Conservation (phyloP, 2,888 invertebrate species). For the Pediacus dermestoides region DNA sequence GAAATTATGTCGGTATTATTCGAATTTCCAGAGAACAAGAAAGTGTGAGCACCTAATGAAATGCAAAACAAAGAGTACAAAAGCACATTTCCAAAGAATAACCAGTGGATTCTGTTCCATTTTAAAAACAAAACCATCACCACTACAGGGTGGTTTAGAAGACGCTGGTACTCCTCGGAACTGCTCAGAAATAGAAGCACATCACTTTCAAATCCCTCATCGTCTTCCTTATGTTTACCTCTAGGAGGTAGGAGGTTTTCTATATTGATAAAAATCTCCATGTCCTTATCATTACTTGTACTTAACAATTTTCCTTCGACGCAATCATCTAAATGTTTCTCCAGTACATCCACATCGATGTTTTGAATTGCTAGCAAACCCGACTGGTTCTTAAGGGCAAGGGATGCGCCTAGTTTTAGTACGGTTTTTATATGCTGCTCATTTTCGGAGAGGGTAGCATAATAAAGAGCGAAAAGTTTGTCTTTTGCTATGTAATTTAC, state of each 20-base stretch:
- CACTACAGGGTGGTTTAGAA: conserved; percentile 74
- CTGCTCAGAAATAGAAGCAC: conserved; percentile 47
- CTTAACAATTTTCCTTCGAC: too few relatives aligned
- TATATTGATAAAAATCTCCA: conserved; percentile 64
- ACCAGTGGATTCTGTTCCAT: conserved; percentile 72
- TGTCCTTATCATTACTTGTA: conserved; percentile 56
- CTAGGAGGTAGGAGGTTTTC: too few relatives aligned
- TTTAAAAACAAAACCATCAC: conserved; percentile 77
- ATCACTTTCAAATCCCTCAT: too few relatives aligned
- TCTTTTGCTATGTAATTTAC: conserved; percentile 44
- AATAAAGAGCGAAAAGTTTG: conserved; percentile 56
- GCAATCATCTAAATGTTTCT: conserved; percentile 71
- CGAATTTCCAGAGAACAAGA: conserved; percentile 60
- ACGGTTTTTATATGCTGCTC: conserved; percentile 60
- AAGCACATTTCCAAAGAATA: conserved; percentile 69
- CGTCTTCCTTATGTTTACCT: too few relatives aligned
- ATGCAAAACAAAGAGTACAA: conserved; percentile 69
- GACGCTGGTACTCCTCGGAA: conserved; percentile 62
- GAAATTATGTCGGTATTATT: too few relatives aligned
- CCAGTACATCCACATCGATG: conserved; percentile 65
- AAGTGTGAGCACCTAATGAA: conserved; percentile 65
- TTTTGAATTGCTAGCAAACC: conserved; percentile 68
- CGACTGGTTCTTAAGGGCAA: conserved; percentile 65
- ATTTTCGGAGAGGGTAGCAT: conserved; percentile 69
- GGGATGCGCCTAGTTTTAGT: conserved; percentile 67